phyloP scores from a whole-genome alignment of 1,140 invertebrate genomes.

The Acromyrmex heyeri region DNA sequence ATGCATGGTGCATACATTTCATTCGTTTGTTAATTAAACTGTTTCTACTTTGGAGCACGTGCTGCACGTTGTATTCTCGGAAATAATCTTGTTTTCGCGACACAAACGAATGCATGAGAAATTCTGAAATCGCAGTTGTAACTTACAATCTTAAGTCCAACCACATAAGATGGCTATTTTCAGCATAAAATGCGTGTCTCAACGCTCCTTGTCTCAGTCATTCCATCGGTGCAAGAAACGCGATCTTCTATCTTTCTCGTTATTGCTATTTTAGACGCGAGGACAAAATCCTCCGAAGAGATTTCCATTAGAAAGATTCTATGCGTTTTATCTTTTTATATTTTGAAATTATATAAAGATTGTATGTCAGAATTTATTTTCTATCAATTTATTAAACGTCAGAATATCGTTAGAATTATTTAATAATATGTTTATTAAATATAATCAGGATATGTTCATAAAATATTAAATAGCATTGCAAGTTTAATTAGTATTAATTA shows the following conservation, averaged over 20 bases:
- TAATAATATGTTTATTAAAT: too few relatives aligned
- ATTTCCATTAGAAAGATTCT: neutral
- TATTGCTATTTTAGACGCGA: conserved; percentile 62
- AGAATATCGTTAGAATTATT: too few relatives aligned
- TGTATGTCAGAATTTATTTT: neutral
- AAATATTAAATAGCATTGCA: too few relatives aligned
- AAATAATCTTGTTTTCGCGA: conserved; percentile 30
- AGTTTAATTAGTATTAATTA: too few relatives aligned
- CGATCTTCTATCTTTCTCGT: conserved; percentile 47
- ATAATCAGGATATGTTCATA: too few relatives aligned
- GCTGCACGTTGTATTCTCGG: conserved; percentile 13
- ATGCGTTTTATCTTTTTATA: conserved; percentile 1
- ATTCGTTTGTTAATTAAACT: conserved; percentile 21
- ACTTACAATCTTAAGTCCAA: conserved; percentile 47
- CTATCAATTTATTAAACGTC: too few relatives aligned
- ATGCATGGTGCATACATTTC: neutral
- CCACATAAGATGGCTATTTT: conserved; percentile 81
- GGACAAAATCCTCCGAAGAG: neutral
- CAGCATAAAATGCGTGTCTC: conserved; percentile 65
- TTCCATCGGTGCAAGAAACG: conserved; percentile 9
- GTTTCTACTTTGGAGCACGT: conserved; percentile 22
- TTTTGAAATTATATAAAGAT: neutral
- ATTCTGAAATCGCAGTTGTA: conserved; percentile 19
- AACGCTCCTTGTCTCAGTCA: conserved; percentile 42
- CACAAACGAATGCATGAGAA: conserved; percentile 10